Base-by-base conservation (phyloP, 2,113 vertebrate species). In the Hepsetus odoe region DNA sequence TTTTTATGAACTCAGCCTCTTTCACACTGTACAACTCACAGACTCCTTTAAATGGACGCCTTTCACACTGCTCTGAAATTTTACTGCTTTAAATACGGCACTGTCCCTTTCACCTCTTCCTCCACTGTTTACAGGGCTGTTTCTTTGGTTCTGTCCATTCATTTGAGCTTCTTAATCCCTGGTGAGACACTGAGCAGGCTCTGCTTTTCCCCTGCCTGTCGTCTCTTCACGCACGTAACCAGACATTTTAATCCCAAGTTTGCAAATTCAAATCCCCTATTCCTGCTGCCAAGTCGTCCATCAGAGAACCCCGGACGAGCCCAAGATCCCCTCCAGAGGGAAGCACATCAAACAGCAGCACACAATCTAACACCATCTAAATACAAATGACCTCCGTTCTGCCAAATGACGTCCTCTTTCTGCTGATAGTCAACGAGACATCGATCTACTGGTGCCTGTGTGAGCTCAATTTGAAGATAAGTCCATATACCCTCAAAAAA, bases 241-340 rank as follows among this genome's bases (percentile, higher is more conserved):
- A 58, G 35, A 69, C 20, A 28, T 72, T 35, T 62, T 64, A 72
- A 72, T 65, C 69, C 46, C 9, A 32, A 30, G 59, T 73, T 65
- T 42, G 59, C 69, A 26, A 61, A 65, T 58, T 72, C 38, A 67
- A 80, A 72, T 58, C 77, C 44, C 38, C 32, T 8, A n/a, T 33
- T 49, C 55, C 42, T 16, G 51, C 61, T 33, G 68, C 53, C 8
- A 6, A 72, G 30, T 13, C 38, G 49, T 73, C 69, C 4, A 0
- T 72, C 69, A 73, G 59, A 73, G 56, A 40, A n/a, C 5, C 61
- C 61, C 40, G 53, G 65, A 51, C 71, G 24, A 79, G 44, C 59
- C 49, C 33, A 7, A 20, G 46, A 33, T 9, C 30, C 18, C 44
- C 59, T n/a, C 55, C 68, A 11, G 68, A 64, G 68, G 76, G 44